These are phyloP conservation scores for Drosophila parabipectinata DNA, from an alignment of 1,140 invertebrate genomes.

Conservation along the genomic window DNA sequence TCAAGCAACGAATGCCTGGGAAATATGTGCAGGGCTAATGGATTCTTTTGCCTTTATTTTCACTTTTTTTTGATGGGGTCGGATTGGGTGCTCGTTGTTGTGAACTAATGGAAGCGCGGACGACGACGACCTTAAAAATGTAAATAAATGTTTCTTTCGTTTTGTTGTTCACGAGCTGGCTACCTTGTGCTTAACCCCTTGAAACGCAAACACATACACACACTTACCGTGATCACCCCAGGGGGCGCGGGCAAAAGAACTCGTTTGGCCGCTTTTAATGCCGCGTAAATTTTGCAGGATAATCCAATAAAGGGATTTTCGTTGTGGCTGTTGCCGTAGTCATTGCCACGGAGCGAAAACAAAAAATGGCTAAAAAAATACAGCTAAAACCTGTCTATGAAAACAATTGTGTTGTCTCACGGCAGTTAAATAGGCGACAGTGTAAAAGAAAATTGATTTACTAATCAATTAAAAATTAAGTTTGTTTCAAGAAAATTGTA, in stretches of 20 bases:
- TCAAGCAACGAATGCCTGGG: constrained; percentile 57
- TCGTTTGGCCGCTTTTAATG: constrained; percentile 73
- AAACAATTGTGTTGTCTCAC: constrained; percentile 61
- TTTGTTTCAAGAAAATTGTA: not conserved
- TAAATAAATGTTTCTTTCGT: constrained; percentile 67
- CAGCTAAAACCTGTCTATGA: constrained; percentile 31
- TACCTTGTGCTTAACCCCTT: constrained; percentile 74
- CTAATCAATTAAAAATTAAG: not conserved
- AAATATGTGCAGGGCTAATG: constrained; percentile 75
- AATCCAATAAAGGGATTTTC: constrained; percentile 82
- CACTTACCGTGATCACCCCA: constrained; percentile 19
- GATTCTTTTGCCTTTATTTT: constrained; percentile 51
- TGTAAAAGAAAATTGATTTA: not conserved
- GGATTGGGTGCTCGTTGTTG: constrained; percentile 30
- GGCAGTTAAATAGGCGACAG: not conserved
- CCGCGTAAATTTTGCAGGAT: constrained; percentile 81
- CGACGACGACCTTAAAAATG: constrained; percentile 70
- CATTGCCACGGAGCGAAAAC: constrained; percentile 22
- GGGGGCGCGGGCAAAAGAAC: constrained; percentile 14
- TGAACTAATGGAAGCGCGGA: constrained; percentile 68
- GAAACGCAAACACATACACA: constrained; percentile 12
- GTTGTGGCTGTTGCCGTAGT: constrained; percentile 60
- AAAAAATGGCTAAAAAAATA: constrained; percentile 19
- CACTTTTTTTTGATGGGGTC: constrained; percentile 41
- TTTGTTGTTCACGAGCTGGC: constrained; percentile 27